Percentiles rank a stretch among this genome's conserved stretches.
Evolutionary conservation across 2,113 vertebrate species (phyloP).

Genomic region (Rhinoptilus africanus): DNA sequence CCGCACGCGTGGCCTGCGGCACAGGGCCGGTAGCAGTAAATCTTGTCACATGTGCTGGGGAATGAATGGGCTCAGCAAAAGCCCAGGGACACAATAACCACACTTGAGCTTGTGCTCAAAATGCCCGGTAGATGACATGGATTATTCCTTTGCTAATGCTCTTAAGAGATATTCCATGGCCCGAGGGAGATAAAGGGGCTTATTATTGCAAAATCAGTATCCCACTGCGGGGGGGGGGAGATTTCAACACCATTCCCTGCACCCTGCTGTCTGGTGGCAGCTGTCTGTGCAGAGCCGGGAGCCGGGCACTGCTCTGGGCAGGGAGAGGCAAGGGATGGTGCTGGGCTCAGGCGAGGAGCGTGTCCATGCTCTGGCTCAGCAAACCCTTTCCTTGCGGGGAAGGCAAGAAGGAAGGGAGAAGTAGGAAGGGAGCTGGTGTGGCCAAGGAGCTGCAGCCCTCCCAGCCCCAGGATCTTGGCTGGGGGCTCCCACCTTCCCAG

Average conservation of each 20-base stretch:
- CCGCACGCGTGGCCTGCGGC: neutral
- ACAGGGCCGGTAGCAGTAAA: fast-evolving
- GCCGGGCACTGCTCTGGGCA: neutral
- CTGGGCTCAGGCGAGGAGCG: neutral
- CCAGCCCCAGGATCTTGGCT: neutral
- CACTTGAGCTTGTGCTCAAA: neutral
- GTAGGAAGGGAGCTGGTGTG: neutral
- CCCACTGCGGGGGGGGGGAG: neutral
- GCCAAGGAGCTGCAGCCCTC: neutral
- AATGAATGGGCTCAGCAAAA: neutral
- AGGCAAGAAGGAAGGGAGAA: neutral
- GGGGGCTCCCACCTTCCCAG: fast-evolving
- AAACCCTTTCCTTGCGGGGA: neutral
- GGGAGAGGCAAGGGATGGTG: neutral
- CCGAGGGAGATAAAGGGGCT: neutral
- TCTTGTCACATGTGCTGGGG: neutral
- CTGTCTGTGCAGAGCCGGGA: neutral
- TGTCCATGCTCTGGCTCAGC: fast-evolving
- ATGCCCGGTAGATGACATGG: constrained; percentile 29
- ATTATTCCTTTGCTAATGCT: constrained; percentile 46
- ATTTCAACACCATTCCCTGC: neutral
- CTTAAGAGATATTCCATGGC: constrained; percentile 21
- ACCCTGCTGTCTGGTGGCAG: neutral
- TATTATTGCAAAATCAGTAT: constrained; percentile 24
- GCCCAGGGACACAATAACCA: neutral